These are phyloP conservation scores for cattle (Bos taurus) DNA, from an alignment of 2,113 vertebrate genomes.

Conservation along the genomic window DNA sequence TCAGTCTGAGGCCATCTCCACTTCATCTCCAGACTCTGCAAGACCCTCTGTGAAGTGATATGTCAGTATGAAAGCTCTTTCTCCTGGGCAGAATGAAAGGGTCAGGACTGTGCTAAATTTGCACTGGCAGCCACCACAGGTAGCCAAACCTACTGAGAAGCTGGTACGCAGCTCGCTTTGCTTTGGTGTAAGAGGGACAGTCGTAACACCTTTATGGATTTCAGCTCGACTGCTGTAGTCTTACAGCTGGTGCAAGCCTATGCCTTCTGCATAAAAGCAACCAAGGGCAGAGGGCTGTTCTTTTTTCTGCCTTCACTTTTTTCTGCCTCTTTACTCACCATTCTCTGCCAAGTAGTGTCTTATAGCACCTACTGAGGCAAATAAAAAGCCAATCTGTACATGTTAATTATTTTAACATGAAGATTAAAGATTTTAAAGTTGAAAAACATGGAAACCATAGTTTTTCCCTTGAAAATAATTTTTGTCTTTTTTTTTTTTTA, in stretches of 20 bases:
- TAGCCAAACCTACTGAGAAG: neutral
- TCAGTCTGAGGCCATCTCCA: neutral
- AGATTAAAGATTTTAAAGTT: conserved; percentile 35
- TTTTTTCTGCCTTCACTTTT: neutral
- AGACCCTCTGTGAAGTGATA: neutral
- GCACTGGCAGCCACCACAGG: neutral
- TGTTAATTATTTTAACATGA: conserved; percentile 18
- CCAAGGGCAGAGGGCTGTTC: neutral
- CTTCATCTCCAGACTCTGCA: neutral
- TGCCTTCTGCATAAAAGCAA: neutral
- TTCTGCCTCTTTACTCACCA: neutral
- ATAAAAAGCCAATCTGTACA: neutral
- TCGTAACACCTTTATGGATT: neutral
- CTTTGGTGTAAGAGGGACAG: neutral
- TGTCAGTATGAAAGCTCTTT: neutral
- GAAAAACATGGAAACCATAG: neutral
- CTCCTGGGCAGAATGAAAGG: neutral
- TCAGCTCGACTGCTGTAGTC: neutral
- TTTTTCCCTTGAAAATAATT: conserved; percentile 5
- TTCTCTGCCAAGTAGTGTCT: neutral
- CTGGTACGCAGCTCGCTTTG: neutral
- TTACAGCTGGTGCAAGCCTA: neutral
- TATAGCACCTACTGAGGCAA: neutral
- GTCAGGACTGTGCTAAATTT: neutral
- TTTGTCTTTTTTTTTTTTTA: neutral